Base-by-base conservation (phyloP, 2,888 invertebrate species). In the Platycheirus rosarum region DNA sequence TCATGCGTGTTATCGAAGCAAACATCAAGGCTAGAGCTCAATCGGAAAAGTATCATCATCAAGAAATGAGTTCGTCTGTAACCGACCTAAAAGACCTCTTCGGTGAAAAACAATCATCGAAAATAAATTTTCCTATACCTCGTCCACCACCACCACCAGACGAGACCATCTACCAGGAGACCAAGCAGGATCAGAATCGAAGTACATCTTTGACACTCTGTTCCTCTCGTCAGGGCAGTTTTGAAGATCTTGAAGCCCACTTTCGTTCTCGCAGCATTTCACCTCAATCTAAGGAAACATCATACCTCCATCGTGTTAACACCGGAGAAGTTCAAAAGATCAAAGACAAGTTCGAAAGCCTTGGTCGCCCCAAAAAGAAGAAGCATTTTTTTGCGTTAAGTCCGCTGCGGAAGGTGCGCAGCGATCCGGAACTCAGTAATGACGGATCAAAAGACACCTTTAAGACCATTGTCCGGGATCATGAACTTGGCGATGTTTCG, bases 21-120 rank as follows among this genome's bases (percentile, higher is more conserved):
- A 91, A 91, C 55, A 87, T 88, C 86, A 87, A 87, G 84, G 84
- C 87, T 0, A 86, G 89, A 32, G 85, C 88, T 29, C 73, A 85
- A 11, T 88, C 89, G 35, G 90, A 88, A 86, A 88, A 92, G 57
- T 89, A 90, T n/a, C 91, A 92, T 51, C 88, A 89, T 65, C 87
- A 87, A n/a, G 89, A 90, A 60, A 80, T 90, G n/a, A 90, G 89
- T 74, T 88, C 88, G 23, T 91, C 91, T 0, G 85, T 88, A 4
- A 89, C 95, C 32, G 94, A 95, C 89, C 91, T 96, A 69, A 95
- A 95, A 87, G 96, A 96, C 85, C 91, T 96, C n/a, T 96, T 95
- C 87, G 96, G 96, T 0, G 96, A 96, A 88, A 92, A 92, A 23
- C 93, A 93, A 84, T 91, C 86, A 2, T 86, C 88, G 1, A 86